These are phyloP conservation scores for Clarias platycephalus DNA, from an alignment of 2,797 vertebrate genomes.

Conservation along the genomic window DNA sequence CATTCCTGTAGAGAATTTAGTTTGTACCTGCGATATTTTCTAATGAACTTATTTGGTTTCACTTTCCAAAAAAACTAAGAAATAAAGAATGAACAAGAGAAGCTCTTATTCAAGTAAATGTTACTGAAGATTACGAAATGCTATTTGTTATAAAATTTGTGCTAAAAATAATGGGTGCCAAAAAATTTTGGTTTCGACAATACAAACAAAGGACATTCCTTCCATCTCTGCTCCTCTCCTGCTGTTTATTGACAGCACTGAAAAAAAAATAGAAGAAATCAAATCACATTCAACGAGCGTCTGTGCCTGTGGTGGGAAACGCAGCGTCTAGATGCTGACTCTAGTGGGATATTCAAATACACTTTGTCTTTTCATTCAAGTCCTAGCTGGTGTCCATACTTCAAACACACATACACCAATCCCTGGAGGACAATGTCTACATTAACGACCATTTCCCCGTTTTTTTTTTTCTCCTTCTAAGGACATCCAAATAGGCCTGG, in stretches of 20 bases:
- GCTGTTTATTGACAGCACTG: conserved; percentile 42
- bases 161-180: neutral
- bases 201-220: conserved; percentile 25
- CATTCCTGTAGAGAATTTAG: neutral
- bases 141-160: neutral
- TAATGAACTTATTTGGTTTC: neutral
- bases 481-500: conserved; percentile 1
- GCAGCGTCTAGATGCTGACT: neutral
- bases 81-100: neutral
- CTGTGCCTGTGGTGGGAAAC: conserved; percentile 27
- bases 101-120: neutral
- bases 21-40: conserved; percentile 12
- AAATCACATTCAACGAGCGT: conserved; percentile 40
- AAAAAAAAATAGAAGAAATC: conserved; percentile 45
- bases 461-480: neutral
- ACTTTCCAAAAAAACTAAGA: neutral
- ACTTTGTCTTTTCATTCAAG: conserved; percentile 25
- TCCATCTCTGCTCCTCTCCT: conserved; percentile 21
- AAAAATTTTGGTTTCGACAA: neutral
- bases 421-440: neutral
- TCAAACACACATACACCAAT: conserved; percentile 24
- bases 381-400: neutral
- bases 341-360: conserved; percentile 16
- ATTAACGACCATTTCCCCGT: neutral
- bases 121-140: neutral